Evolutionary conservation across 2,797 vertebrate genomes (phyloP).

Genomic region (Trematomus bernacchii): DNA sequence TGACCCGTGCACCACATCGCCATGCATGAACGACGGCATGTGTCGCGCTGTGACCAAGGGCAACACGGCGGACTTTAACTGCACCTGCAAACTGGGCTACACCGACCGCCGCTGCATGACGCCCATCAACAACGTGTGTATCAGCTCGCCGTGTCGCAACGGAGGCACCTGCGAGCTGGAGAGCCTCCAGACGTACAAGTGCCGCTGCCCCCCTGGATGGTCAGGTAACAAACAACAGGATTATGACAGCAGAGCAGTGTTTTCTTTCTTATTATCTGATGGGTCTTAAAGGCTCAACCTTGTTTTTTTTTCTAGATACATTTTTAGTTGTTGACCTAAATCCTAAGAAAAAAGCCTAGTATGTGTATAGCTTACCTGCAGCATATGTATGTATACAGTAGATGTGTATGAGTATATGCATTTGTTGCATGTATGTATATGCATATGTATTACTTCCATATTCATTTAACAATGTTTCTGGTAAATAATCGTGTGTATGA

Average conservation of each 20-base stretch:
- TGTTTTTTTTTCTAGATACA: too few species aligned
- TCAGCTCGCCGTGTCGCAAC: conserved; percentile 90
- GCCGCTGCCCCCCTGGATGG: conserved; percentile 94
- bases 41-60: conserved; percentile 74
- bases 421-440: too few species aligned
- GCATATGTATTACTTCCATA: too few species aligned
- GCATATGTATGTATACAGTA: too few species aligned
- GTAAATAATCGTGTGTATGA: too few species aligned
- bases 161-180: conserved; percentile 92
- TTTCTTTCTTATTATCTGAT: not conserved
- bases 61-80: conserved; percentile 83
- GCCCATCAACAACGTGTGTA: conserved; percentile 85
- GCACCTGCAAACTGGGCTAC: conserved; percentile 89
- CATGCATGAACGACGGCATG: conserved; percentile 76
- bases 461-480: too few species aligned
- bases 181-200: conserved; percentile 86
- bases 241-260: not conserved
- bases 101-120: conserved; percentile 89
- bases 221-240: conserved; percentile 84
- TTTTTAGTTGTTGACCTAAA: too few species aligned
- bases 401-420: too few species aligned
- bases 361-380: too few species aligned
- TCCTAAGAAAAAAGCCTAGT: too few species aligned
- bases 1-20: conserved; percentile 73
- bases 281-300: too few species aligned